Evolutionary conservation across 2,888 invertebrate genomes (phyloP).

Genomic region (Chrysomela aeneicollis): DNA sequence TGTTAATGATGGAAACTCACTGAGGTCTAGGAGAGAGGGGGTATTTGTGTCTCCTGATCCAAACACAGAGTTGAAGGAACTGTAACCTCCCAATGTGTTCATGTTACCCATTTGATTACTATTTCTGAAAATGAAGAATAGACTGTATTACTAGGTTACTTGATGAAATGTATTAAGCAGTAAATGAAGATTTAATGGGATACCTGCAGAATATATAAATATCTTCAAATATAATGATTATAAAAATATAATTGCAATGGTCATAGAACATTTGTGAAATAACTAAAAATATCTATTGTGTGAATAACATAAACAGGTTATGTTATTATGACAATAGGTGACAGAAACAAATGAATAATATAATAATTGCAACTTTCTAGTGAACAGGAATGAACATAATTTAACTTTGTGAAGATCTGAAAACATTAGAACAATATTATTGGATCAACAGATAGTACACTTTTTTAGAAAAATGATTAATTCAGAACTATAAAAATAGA

Average conservation of each 20-base stretch:
- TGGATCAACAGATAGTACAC: no score
- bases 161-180: no score
- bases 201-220: not conserved
- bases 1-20: slow-evolving; percentile 92
- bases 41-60: slow-evolving; percentile 70
- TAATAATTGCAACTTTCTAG: not conserved
- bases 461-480: no score
- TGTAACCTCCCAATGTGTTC: slow-evolving; percentile 70
- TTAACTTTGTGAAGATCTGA: no score
- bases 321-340: not conserved
- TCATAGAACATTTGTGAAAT: slow-evolving; percentile 13
- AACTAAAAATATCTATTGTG: not conserved
- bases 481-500: no score
- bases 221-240: slow-evolving; percentile 12
- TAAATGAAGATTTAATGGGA: no score
- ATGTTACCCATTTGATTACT: slow-evolving; percentile 67
- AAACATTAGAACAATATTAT: no score
- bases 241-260: slow-evolving; percentile 8
- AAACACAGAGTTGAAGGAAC: slow-evolving; percentile 82
- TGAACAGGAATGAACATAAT: no score
- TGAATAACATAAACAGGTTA: slow-evolving; percentile 3
- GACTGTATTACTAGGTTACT: no score
- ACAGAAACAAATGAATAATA: not conserved
- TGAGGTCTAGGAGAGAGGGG: slow-evolving; percentile 88
- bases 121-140: slow-evolving; percentile 61